Base-by-base conservation (phyloP, 2,888 invertebrate genomes). In the Poecilobothrus nobilitatus region DNA sequence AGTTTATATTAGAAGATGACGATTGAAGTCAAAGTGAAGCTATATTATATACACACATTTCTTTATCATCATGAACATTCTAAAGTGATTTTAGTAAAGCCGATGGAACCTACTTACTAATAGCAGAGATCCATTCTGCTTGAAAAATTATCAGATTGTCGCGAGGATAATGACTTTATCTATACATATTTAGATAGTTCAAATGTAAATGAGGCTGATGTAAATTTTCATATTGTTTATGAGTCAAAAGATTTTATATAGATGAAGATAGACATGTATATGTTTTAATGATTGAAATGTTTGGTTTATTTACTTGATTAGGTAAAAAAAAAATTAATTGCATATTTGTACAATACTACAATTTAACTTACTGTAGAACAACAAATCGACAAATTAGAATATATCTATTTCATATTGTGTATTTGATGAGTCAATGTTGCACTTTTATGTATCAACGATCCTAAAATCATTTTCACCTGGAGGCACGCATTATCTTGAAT, bases 191-290 rank as follows among this genome's bases (percentile, higher is more conserved):
- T 92, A 67, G 92, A 92, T 74, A 91, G 87, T 0, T 85, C 86
- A 68, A 85, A 84, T 2, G 80, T 76, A 7, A 75, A 72, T 33
- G 73, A 73, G n/a, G 66, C 68, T 5, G 79, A 79, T 73, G 74
- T 76, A 34, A 79, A 80, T 70, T 71, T 80, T 41, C 78, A 85
- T 69, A 77, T 84, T 0, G 81, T 85, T 65, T 82, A 86, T 22
- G 89, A 89, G 75, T 88, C 87, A 71, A 87, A 91, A 75, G 95
- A 95, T 78, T 90, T 92, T n/a, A n/a, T 2, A 92, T 95, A 76
- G 95, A 94, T 1, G 94, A 95, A 79, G n/a, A n/a, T n/a, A n/a
- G n/a, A 94, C 95, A 0, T 81, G n/a, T 95, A n/a, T 95, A 95
- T 79, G 87, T 89, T 0, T 83, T 95, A 63, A 85, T 95, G 74